Base-by-base conservation (phyloP, 2,888 invertebrate species). In the Cheilosia grossa region DNA sequence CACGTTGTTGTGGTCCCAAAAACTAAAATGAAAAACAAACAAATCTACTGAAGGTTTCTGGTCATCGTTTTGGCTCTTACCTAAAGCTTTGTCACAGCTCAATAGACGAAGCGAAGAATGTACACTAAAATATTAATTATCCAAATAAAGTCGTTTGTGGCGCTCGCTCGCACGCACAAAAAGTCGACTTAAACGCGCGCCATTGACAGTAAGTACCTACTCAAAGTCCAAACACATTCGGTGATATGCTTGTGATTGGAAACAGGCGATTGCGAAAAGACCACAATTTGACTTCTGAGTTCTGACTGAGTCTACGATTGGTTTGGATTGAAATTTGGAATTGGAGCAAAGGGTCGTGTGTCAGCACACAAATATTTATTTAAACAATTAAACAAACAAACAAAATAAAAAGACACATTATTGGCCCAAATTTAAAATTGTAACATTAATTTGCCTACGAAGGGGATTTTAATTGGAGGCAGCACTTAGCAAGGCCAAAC, bases 381-480 rank as follows among this genome's bases (percentile, higher is more conserved):
- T 59, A 51, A 37, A 59, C 4, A 51, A 2, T 27, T n/a, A 49
- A 58, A 59, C 59, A 42, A 42, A 2, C 5, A 37, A 27, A 10
- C 0, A 27, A 27, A 27, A 27, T n/a, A 27, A 1, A 27, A 6
- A 6, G 7, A 7, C 27, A 42, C 27, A 54, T 44, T 42, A 40
- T 49, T 51, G 72, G 7, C 53, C 61, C 15, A 63, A 72, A 72
- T 61, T 61, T 61, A 30, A 53, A 66, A 67, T 42, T 42, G 19
- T 72, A 42, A 59, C 51, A 9, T n/a, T 24, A 6, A 37, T 40
- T 40, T 59, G 58, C 24, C 59, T 61, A 51, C 51, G 5, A 51
- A 27, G 53, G 10, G 42, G n/a, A 53, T 61, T 63, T 72, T 72
- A 61, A 72, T 72, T 63, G 61, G n/a, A 59, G 9, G 9, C n/a